Conservation (phyloP, 1,140 invertebrate genomes). For the Musca domestica region DNA sequence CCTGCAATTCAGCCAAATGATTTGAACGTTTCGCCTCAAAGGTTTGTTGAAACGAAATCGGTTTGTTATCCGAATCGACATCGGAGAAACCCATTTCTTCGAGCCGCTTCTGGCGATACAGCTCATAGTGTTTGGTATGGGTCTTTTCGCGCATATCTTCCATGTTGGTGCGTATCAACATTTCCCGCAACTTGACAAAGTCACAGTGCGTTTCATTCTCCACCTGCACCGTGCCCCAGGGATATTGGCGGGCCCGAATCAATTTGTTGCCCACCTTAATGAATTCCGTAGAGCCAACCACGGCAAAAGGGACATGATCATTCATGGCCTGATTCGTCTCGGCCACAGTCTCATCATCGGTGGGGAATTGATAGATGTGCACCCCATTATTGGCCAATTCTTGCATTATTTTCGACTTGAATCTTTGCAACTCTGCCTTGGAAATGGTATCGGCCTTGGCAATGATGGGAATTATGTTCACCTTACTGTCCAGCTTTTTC, state of each 20-base stretch:
- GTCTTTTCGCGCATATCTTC: constrained; percentile 98
- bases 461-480: constrained; percentile 99
- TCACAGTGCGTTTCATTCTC: constrained; percentile 99
- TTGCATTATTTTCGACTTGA: constrained; percentile 90
- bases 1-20: constrained; percentile 86
- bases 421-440: constrained; percentile 94
- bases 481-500: constrained; percentile 98
- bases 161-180: constrained; percentile 98
- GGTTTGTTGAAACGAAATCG: constrained; percentile 88
- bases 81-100: constrained; percentile 97
- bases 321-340: constrained; percentile 93
- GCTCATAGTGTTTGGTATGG: constrained; percentile 92
- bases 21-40: constrained; percentile 91
- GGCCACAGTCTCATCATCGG: constrained; percentile 92
- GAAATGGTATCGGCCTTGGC: constrained; percentile 99
- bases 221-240: constrained; percentile 98
- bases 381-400: constrained; percentile 87
- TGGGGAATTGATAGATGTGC: constrained; percentile 97
- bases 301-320: constrained; percentile 93
- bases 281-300: constrained; percentile 98
- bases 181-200: constrained; percentile 97
- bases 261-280: constrained; percentile 95
- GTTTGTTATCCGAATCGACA: constrained; percentile 88
- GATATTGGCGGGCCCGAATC: constrained; percentile 93
- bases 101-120: constrained; percentile 90